Conservation (phyloP, 2,797 vertebrate species). For the Falco biarmicus region DNA sequence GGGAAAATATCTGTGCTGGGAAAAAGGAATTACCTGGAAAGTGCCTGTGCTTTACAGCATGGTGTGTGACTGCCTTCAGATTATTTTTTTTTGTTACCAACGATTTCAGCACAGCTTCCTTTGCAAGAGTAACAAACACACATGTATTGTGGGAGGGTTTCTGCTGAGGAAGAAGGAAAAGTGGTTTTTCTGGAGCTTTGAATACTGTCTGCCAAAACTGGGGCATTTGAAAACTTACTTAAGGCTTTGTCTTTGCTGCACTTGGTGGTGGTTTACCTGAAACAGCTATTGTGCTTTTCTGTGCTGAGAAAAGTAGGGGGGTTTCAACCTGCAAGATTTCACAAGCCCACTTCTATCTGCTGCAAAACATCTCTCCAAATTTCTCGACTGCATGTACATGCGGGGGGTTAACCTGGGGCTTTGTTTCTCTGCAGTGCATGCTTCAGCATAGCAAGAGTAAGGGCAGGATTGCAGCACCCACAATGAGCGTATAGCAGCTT, state of each 20-base stretch:
- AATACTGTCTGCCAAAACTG: background rate
- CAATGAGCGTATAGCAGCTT: accelerated
- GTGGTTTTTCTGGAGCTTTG: background rate
- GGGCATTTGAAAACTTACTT: background rate
- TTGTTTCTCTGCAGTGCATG: background rate
- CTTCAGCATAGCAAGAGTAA: background rate
- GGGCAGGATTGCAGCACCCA: no score
- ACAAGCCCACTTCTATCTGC: background rate
- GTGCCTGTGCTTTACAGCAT: background rate
- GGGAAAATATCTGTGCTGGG: background rate
- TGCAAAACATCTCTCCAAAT: background rate
- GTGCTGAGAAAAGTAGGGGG: background rate
- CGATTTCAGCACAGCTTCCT: background rate
- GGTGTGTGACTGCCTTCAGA: background rate
- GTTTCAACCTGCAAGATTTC: background rate
- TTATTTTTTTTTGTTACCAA: background rate
- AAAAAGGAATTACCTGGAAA: background rate
- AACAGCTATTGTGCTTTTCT: background rate
- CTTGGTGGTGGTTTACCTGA: background rate
- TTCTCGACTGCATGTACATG: accelerated
- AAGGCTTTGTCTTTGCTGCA: background rate
- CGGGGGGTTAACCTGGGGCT: background rate
- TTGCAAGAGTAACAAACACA: background rate
- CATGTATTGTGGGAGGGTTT: accelerated
- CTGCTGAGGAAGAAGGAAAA: background rate